Evolutionary conservation across 1,140 invertebrate genomes (phyloP), one percentile per base, ranked within the genome.

Genomic region (Onthophagus taurus): DNA sequence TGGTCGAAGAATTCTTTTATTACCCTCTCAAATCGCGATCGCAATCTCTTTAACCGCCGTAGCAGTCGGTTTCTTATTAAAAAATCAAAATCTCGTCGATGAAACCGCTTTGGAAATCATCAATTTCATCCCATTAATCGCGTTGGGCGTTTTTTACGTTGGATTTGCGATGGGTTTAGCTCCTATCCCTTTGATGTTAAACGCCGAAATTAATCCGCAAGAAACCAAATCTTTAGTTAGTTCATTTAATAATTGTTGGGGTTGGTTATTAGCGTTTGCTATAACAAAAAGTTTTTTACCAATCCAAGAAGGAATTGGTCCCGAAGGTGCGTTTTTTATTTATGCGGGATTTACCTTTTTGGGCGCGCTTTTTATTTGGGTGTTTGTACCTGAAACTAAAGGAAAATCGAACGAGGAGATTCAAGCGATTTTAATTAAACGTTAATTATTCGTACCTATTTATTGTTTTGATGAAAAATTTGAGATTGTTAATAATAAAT

Each of bases 371-470:
- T 86, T 93, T 50, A 77, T 89, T n/a, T 77, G 76, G 49, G 70
- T 85, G 31, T 60, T 86, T 12, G 76, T 94, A 4, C 86, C 89
- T 0, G 91, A 96, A 66, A 95, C 90, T 0, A 93, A 92, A 68
- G 89, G 89, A 7, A 89, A 88, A 63, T 80, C 77, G 26, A 66
- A 91, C 3, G 83, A 91, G 38, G 81, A 93, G 64, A 88, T 95
- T 54, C 82, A 85, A n/a, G n/a, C n/a, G n/a, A n/a, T n/a, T n/a
- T n/a, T n/a, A n/a, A n/a, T n/a, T n/a, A n/a, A n/a, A n/a, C n/a
- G n/a, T n/a, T n/a, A n/a, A n/a, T n/a, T n/a, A n/a, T n/a, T n/a
- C n/a, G n/a, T n/a, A n/a, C n/a, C n/a, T n/a, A n/a, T n/a, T n/a
- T n/a, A n/a, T n/a, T n/a, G n/a, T n/a, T n/a, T n/a, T n/a, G n/a